Conservation (phyloP, 2,888 invertebrate genomes). For the Dorcus parallelipipedus region DNA sequence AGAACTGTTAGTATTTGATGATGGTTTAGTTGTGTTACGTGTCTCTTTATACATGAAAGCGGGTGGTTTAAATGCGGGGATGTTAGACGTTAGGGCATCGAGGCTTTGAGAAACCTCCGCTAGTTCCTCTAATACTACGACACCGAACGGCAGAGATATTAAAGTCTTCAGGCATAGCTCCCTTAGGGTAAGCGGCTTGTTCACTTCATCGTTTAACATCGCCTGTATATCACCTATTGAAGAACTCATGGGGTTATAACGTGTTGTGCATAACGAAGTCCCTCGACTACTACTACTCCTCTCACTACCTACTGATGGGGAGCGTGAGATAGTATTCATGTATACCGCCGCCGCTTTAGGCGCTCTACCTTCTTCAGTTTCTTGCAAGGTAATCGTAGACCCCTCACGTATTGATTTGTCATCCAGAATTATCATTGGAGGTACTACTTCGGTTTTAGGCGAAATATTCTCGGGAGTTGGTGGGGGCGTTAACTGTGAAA, state of each 20-base stretch:
- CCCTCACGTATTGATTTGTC: background rate
- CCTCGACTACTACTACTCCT: conserved; percentile 52
- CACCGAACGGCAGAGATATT: conserved; percentile 66
- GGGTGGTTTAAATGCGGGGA: background rate
- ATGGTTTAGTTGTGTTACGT: background rate
- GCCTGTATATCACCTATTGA: conserved; percentile 61
- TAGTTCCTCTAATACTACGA: conserved; percentile 64
- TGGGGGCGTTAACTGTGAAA: conserved; percentile 40
- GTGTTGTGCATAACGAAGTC: conserved; percentile 64
- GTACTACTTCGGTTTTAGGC: background rate
- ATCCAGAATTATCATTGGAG: background rate
- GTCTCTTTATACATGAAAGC: background rate
- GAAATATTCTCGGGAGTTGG: conserved; percentile 36
- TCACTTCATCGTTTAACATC: conserved; percentile 48
- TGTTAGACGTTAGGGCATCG: conserved; percentile 16
- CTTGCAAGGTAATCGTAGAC: background rate
- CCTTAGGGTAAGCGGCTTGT: conserved; percentile 50
- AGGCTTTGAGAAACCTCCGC: conserved; percentile 55
- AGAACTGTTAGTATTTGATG: conserved; percentile 18
- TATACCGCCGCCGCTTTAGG: conserved; percentile 22
- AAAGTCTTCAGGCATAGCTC: conserved; percentile 65
- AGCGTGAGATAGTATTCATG: conserved; percentile 28
- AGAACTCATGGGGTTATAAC: conserved; percentile 60
- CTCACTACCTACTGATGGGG: conserved; percentile 18
- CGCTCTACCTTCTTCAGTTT: conserved; percentile 2